Evolutionary conservation across 1,140 invertebrate genomes (phyloP).

Genomic region (Listronotus bonariensis): DNA sequence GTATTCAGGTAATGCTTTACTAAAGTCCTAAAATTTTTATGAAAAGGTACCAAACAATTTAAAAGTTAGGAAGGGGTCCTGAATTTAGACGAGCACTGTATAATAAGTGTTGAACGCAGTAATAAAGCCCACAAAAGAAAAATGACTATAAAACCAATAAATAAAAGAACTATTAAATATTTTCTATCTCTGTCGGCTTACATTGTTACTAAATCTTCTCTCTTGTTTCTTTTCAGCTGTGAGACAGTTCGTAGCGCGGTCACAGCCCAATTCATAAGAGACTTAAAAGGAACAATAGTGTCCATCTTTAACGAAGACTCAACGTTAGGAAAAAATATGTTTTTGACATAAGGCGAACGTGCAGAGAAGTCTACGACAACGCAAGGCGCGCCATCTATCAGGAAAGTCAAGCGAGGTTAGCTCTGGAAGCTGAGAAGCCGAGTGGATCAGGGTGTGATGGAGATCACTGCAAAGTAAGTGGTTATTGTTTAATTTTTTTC

Average conservation of each 20-base stretch:
- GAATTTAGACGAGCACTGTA: no score
- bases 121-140: no score
- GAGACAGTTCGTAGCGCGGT: constrained; percentile 87
- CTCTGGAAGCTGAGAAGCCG: constrained; percentile 23
- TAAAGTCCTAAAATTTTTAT: no score
- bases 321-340: constrained; percentile 85
- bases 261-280: constrained; percentile 84
- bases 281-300: constrained; percentile 89
- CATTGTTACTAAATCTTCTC: constrained; percentile 21
- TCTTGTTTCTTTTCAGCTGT: constrained; percentile 65
- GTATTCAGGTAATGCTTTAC: no score
- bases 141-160: no score
- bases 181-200: neutral
- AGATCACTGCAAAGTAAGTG: constrained; percentile 45
- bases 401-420: constrained; percentile 37
- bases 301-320: constrained; percentile 90
- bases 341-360: constrained; percentile 85
- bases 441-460: constrained; percentile 39
- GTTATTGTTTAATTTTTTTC: no score
- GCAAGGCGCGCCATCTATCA: constrained; percentile 72
- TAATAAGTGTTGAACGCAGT: no score
- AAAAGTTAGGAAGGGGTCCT: no score
- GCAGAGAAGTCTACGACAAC: constrained; percentile 79
- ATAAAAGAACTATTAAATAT: no score
- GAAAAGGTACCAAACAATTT: no score